Base-by-base conservation (phyloP, 2,797 vertebrate species). In the Gouania willdenowi region DNA sequence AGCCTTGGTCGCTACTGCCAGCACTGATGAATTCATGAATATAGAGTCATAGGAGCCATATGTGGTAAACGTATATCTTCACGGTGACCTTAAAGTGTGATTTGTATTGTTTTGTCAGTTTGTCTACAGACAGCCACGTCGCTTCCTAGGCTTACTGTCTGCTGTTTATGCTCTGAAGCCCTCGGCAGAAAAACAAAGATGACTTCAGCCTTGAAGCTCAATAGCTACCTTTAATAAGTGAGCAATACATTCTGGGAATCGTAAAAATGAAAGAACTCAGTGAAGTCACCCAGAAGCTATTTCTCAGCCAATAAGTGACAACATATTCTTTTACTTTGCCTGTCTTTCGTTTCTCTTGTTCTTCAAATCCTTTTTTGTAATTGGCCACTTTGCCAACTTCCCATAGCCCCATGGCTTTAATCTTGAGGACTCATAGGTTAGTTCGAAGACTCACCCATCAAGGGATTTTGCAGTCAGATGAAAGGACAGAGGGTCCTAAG, bases 261-360 rank as follows among this genome's bases (percentile, higher is more conserved):
- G 66, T 75, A 78, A 85, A n/a, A 87, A 60, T n/a, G 16, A 36
- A 68, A 75, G 82, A 85, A 85, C 81, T 77, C 31, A 48, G 46
- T 86, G 81, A 86, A 79, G 75, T 86, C 82, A 88, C 61, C 60
- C 48, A 20, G 52, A 29, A 81, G 71, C 77, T 79, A 87, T 82
- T 83, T 84, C 73, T 66, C 71, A 77, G 77, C 57, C 78, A 62
- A 83, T 86, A 86, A 87, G 88, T 86, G 82, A 86, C 85, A 81
- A 72, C 79, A 71, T 82, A 69, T 65, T 31, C 64, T 62, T 61
- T 65, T 22, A 16, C 50, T 52, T 23, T 23, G 27, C 50, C 41
- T 43, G 19, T 39, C 36, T 43, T 49, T 49, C 15, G 6, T 10
- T 7, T 24, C 39, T 36, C 45, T 39, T 34, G 29, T 36, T 33